These are phyloP conservation scores for Sebastes umbrosus DNA, from an alignment of 2,797 vertebrate species.

Conservation along the genomic window DNA sequence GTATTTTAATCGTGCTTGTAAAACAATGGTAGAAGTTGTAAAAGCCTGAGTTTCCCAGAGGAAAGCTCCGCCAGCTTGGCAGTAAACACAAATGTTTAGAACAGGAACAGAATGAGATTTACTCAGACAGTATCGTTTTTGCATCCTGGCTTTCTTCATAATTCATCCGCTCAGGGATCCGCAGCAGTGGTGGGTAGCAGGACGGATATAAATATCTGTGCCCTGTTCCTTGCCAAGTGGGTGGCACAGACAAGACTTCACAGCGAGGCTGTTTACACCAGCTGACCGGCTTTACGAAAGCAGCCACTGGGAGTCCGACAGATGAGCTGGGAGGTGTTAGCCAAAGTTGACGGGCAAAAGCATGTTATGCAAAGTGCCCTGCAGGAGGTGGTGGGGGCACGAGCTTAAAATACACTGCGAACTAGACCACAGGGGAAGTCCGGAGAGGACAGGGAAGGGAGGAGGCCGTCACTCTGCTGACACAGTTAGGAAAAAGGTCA, in stretches of 20 bases:
- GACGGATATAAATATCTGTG: conserved; percentile 51
- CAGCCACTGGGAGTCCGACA: conserved; percentile 30
- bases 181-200: conserved; percentile 29
- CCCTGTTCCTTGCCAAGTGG: conserved; percentile 47
- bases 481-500: conserved; percentile 51
- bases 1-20: background rate
- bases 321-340: conserved; percentile 33
- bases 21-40: background rate
- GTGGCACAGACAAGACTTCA: conserved; percentile 43
- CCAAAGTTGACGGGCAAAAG: conserved; percentile 35
- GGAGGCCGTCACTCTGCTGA: conserved; percentile 31
- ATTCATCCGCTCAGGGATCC: conserved; percentile 7
- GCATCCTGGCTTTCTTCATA: conserved; percentile 17
- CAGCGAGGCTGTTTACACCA: conserved; percentile 51
- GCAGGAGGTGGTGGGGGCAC: background rate
- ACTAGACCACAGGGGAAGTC: conserved; percentile 26
- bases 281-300: conserved; percentile 37
- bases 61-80: background rate
- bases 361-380: conserved; percentile 54
- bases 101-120: background rate
- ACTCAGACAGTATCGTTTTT: background rate
- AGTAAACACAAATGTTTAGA: background rate
- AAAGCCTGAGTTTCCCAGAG: background rate
- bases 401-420: conserved; percentile 47
- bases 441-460: background rate